Percentiles rank a stretch among this genome's conserved stretches.
Conservation (phyloP, 2,113 vertebrate genomes). For the Aegotheles bennettii region DNA sequence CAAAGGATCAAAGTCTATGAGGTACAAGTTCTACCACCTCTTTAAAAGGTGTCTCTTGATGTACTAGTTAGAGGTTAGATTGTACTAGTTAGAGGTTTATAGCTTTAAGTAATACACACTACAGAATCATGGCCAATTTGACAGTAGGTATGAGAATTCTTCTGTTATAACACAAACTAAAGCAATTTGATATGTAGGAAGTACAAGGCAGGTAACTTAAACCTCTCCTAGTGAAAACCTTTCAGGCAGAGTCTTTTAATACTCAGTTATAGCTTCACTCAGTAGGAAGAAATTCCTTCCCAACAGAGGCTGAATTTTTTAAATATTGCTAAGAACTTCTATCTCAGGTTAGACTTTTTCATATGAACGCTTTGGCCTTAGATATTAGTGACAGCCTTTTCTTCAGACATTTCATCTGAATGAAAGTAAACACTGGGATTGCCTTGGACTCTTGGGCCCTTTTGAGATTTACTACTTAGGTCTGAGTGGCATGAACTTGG, state of each 20-base stretch:
- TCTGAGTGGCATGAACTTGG: too few species aligned
- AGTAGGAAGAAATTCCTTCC: not conserved
- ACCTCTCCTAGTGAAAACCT: not conserved
- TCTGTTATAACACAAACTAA: not conserved
- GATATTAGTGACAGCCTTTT: not conserved
- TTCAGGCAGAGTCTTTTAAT: not conserved
- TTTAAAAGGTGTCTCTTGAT: not conserved
- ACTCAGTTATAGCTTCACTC: not conserved
- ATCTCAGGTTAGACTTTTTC: not conserved
- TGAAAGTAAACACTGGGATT: not conserved
- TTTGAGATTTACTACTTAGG: not conserved
- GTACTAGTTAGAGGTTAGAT: not conserved
- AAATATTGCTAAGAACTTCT: not conserved
- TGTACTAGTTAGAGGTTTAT: not conserved
- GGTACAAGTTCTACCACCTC: not conserved
- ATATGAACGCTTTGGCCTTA: not conserved
- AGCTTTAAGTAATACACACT: not conserved
- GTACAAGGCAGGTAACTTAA: not conserved
- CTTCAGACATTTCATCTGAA: not conserved
- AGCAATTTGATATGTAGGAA: not conserved
- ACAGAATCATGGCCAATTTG: not conserved
- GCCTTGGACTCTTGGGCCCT: not conserved
- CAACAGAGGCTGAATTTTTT: not conserved
- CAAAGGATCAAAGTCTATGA: not conserved
- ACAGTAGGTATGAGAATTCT: not conserved